Percentiles rank a stretch among this genome's conserved stretches.
These are phyloP conservation scores for Galago senegalensis DNA, from an alignment of 2,797 vertebrate species.

Conservation along the genomic window DNA sequence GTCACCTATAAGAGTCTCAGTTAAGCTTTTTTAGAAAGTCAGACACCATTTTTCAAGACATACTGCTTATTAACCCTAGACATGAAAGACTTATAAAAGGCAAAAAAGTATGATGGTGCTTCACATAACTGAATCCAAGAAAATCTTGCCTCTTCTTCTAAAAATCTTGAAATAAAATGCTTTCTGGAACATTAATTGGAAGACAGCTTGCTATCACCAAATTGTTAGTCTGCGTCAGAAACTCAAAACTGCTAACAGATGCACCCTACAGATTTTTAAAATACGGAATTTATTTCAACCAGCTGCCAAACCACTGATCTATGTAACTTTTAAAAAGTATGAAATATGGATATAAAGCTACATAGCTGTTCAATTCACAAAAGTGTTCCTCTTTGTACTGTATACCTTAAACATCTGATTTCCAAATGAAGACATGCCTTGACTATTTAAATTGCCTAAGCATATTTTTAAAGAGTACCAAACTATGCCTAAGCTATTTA, in stretches of 20 bases:
- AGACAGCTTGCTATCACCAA: slow-evolving; percentile 80
- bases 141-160: slow-evolving; percentile 69
- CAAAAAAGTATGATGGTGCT: neutral
- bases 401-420: neutral
- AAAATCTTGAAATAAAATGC: slow-evolving; percentile 73
- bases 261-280: slow-evolving; percentile 69
- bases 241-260: slow-evolving; percentile 68
- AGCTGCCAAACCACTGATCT: slow-evolving; percentile 69
- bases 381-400: neutral
- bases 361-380: neutral
- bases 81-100: slow-evolving; percentile 40
- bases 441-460: neutral
- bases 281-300: slow-evolving; percentile 53
- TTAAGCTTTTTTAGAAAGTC: slow-evolving; percentile 38
- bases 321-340: neutral
- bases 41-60: neutral
- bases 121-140: slow-evolving; percentile 59
- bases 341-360: neutral
- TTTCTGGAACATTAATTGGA: slow-evolving; percentile 77
- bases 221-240: slow-evolving; percentile 59
- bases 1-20: neutral
- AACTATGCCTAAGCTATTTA: neutral
- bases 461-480: too few relatives aligned
- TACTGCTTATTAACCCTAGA: slow-evolving; percentile 45
- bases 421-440: neutral